A percentile compares a stretch with the other conserved stretches of the same genome.
These are phyloP conservation scores for Xylota sylvarum DNA, from an alignment of 2,888 invertebrate species.

Conservation along the genomic window DNA sequence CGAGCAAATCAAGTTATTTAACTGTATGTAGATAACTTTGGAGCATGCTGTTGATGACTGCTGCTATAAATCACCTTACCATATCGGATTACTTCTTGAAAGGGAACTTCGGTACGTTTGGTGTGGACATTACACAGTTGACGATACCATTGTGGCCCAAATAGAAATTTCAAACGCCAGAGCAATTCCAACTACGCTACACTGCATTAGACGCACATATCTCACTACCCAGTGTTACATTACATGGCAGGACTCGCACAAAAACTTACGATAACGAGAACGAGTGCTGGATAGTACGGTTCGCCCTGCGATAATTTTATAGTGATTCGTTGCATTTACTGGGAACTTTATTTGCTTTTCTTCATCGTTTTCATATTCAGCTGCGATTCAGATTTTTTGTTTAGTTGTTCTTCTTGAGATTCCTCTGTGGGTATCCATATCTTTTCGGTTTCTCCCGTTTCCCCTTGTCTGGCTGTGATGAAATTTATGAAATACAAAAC, in stretches of 20 bases:
- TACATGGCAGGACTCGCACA: slow-evolving; percentile 3
- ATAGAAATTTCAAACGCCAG: not conserved
- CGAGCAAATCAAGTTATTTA: too few relatives aligned
- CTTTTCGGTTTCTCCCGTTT: slow-evolving; percentile 48
- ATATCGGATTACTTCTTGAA: too few relatives aligned
- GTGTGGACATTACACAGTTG: too few relatives aligned
- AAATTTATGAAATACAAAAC: slow-evolving; percentile 70
- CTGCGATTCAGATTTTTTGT: slow-evolving; percentile 22
- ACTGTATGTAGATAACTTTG: too few relatives aligned
- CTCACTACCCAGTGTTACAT: slow-evolving; percentile 1
- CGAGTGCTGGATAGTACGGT: slow-evolving; percentile 1
- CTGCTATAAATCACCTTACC: too few relatives aligned
- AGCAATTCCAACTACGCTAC: slow-evolving; percentile 19
- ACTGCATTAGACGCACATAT: slow-evolving; percentile 10
- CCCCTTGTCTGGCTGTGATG: slow-evolving; percentile 34
- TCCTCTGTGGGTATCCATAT: slow-evolving; percentile 32
- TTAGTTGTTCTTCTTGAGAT: slow-evolving; percentile 2
- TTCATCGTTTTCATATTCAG: slow-evolving; percentile 28
- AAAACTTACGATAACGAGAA: slow-evolving; percentile 8
- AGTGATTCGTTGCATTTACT: slow-evolving; percentile 52
- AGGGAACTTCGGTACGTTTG: too few relatives aligned
- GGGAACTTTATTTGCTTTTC: slow-evolving; percentile 5
- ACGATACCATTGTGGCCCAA: too few relatives aligned
- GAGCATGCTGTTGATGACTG: too few relatives aligned
- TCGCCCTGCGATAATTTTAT: slow-evolving; percentile 26